Evolutionary conservation across 35 echinoderm and acorn worm species (phyloP).

Genomic region (Stichopus chloronotus): DNA sequence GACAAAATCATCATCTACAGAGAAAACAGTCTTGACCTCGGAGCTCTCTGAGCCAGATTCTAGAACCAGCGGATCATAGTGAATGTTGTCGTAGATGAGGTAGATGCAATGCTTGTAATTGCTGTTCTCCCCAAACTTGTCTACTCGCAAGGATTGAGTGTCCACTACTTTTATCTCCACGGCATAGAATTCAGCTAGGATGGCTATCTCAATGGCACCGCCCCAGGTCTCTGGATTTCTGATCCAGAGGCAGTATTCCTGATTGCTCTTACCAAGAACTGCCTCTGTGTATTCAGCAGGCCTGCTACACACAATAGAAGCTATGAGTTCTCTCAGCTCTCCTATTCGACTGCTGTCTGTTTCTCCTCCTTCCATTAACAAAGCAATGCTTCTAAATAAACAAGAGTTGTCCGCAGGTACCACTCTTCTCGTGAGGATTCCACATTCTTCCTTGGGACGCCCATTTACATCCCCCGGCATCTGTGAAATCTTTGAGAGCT

Average conservation of each 20-base stretch:
- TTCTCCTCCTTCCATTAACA: slow-evolving; percentile 81
- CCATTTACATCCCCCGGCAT: neutral
- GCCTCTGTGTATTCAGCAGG: slow-evolving; percentile 63
- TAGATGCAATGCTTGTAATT: slow-evolving; percentile 63
- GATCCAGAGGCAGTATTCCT: slow-evolving; percentile 92
- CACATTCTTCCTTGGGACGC: neutral
- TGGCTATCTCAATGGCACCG: slow-evolving; percentile 84
- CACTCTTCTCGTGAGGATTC: slow-evolving; percentile 65
- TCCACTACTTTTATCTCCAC: slow-evolving; percentile 80
- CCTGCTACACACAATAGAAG: slow-evolving; percentile 68
- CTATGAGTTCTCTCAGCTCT: slow-evolving; percentile 78
- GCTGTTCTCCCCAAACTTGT: slow-evolving; percentile 74
- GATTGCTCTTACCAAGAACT: slow-evolving; percentile 74
- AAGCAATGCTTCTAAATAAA: slow-evolving; percentile 74
- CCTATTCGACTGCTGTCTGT: slow-evolving; percentile 31
- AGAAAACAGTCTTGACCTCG: slow-evolving; percentile 60
- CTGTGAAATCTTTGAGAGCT: neutral
- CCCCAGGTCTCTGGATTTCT: slow-evolving; percentile 76
- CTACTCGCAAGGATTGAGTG: slow-evolving; percentile 66
- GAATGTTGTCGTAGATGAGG: slow-evolving; percentile 79
- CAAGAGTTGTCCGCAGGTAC: slow-evolving; percentile 90
- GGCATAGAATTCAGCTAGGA: slow-evolving; percentile 77
- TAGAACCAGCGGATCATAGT: slow-evolving; percentile 83
- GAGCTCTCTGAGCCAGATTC: slow-evolving; percentile 55
- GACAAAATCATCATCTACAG: slow-evolving; percentile 63